These are phyloP conservation scores for Plutella xylostella DNA, from an alignment of 2,888 invertebrate genomes.

Conservation along the genomic window DNA sequence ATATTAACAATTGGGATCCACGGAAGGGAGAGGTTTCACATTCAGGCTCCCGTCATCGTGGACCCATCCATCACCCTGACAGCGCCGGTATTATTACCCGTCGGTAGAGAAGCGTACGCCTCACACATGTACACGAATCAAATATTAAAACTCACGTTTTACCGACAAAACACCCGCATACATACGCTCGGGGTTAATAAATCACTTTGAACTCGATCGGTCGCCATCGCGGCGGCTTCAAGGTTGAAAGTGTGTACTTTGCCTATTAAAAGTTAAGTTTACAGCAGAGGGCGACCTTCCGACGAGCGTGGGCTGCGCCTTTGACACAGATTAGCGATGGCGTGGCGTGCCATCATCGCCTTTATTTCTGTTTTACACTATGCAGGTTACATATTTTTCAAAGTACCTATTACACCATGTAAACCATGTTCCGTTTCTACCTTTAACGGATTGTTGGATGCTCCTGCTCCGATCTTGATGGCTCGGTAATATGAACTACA, in stretches of 20 bases:
- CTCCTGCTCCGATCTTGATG: too few relatives aligned
- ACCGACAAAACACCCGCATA: not conserved
- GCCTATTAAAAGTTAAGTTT: not conserved
- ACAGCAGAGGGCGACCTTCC: slow-evolving; percentile 52
- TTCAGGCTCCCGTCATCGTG: slow-evolving; percentile 42
- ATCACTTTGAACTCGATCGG: slow-evolving; percentile 1
- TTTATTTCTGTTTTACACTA: slow-evolving; percentile 63
- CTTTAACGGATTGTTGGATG: too few relatives aligned
- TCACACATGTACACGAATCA: not conserved
- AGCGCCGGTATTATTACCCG: slow-evolving; percentile 41
- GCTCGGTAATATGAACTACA: too few relatives aligned
- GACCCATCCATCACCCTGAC: slow-evolving; percentile 55
- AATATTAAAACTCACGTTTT: not conserved
- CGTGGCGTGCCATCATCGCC: slow-evolving; percentile 33
- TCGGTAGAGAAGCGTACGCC: slow-evolving; percentile 16
- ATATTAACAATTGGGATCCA: too few relatives aligned
- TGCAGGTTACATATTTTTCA: too few relatives aligned
- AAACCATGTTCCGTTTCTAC: too few relatives aligned
- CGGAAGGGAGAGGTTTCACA: slow-evolving; percentile 26
- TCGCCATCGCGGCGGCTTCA: too few relatives aligned
- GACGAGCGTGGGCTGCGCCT: slow-evolving; percentile 59
- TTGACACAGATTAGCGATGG: slow-evolving; percentile 59
- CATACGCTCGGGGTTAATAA: slow-evolving; percentile 1
- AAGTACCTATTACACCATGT: too few relatives aligned
- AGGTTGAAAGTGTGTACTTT: not conserved